Percentiles rank a stretch among this genome's conserved stretches.
These are phyloP conservation scores for Orthonevra nobilis DNA, from an alignment of 2,888 invertebrate species.

Conservation along the genomic window DNA sequence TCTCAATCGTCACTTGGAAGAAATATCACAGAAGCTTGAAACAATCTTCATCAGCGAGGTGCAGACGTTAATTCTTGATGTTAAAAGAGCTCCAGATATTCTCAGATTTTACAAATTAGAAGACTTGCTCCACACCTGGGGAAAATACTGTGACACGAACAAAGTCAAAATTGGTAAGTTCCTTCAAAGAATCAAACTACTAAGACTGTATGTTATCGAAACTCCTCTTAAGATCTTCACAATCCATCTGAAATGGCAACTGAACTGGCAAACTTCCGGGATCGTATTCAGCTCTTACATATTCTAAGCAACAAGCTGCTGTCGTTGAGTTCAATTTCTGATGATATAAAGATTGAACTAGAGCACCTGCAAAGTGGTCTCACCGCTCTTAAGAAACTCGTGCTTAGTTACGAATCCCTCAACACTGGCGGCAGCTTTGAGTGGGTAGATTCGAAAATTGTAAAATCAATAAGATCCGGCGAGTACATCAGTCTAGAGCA, in stretches of 20 bases:
- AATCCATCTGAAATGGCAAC: conserved; percentile 73
- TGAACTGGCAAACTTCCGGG: conserved; percentile 75
- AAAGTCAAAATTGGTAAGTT: conserved; percentile 72
- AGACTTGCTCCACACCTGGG: conserved; percentile 75
- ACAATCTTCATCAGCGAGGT: conserved; percentile 72
- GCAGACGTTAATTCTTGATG: conserved; percentile 72
- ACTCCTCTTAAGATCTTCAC: conserved; percentile 72
- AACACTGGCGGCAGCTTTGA: conserved; percentile 95
- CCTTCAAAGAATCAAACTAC: too few species aligned
- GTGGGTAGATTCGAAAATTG: conserved; percentile 94
- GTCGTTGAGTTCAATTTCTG: conserved; percentile 11
- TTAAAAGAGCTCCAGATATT: conserved; percentile 9
- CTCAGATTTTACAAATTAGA: conserved; percentile 27
- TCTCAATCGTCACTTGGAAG: conserved; percentile 84
- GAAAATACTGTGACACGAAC: conserved; percentile 73
- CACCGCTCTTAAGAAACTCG: conserved; percentile 72
- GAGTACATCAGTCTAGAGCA: conserved; percentile 94
- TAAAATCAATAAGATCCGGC: conserved; percentile 91
- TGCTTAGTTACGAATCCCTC: conserved; percentile 82
- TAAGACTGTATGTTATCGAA: too few species aligned
- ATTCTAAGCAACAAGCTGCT: conserved; percentile 72
- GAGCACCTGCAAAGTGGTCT: conserved; percentile 69
- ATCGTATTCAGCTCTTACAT: conserved; percentile 73
- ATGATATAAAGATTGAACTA: conserved; percentile 26
- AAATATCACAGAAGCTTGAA: conserved; percentile 80